Conservation (phyloP, 2,888 invertebrate species). For the Cataglyphis altisquamis region DNA sequence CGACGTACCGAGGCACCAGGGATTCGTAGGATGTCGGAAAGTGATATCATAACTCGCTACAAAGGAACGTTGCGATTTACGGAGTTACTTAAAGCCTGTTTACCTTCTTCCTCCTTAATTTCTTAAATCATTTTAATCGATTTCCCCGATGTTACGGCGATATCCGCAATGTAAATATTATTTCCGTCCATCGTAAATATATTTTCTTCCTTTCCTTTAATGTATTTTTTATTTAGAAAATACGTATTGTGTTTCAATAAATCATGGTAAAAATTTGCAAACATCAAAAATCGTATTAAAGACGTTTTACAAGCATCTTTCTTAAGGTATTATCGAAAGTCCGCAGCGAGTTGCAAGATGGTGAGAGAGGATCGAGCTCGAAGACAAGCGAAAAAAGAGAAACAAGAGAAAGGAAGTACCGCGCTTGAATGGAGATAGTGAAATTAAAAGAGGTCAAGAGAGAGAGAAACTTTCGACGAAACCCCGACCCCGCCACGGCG, state of each 20-base stretch:
- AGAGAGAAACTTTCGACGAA: slow-evolving; percentile 26
- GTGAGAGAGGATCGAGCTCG: background rate
- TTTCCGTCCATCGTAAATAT: background rate
- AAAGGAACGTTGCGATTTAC: slow-evolving; percentile 28
- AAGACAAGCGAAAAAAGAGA: slow-evolving; percentile 27
- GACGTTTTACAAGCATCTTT: background rate
- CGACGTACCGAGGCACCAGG: slow-evolving; percentile 60
- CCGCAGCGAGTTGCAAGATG: background rate
- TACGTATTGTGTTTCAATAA: background rate
- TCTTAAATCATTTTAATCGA: slow-evolving; percentile 17
- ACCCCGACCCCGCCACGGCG: background rate
- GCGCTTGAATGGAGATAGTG: slow-evolving; percentile 53
- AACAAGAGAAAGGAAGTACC: slow-evolving; percentile 8
- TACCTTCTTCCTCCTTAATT: background rate
- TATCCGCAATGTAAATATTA: background rate
- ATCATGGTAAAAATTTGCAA: background rate
- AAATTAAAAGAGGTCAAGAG: slow-evolving; percentile 47
- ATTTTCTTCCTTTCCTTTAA: background rate
- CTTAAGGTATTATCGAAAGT: slow-evolving; percentile 1
- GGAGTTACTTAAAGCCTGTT: slow-evolving; percentile 20
- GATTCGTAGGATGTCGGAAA: slow-evolving; percentile 51
- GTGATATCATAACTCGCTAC: slow-evolving; percentile 58
- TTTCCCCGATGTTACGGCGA: background rate
- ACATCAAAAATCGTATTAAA: slow-evolving; percentile 6
- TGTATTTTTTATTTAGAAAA: background rate